Evolutionary conservation across 1,140 invertebrate genomes (phyloP).

Genomic region (Helicoverpa zea): DNA sequence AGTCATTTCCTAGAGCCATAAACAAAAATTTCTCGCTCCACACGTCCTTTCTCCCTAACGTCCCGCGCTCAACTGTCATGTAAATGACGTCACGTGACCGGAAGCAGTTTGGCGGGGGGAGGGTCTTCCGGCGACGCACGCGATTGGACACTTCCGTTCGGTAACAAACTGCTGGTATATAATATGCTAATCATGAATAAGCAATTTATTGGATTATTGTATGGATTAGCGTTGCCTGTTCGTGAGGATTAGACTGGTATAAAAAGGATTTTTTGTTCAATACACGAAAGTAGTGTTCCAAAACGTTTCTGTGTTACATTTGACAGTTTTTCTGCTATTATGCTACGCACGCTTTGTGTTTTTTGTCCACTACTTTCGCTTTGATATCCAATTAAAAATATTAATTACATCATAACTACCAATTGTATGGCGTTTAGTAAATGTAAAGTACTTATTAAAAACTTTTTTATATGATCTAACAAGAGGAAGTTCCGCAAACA

Average conservation of each 20-base stretch:
- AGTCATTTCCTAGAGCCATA: slow-evolving; percentile 72
- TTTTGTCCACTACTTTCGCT: not conserved
- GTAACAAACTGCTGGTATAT: slow-evolving; percentile 77
- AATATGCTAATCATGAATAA: slow-evolving; percentile 84
- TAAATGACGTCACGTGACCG: slow-evolving; percentile 85
- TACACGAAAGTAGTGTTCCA: not conserved
- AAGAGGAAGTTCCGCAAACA: slow-evolving; percentile 5
- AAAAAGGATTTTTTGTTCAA: slow-evolving; percentile 1
- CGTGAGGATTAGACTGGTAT: slow-evolving; percentile 31
- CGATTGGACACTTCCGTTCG: slow-evolving; percentile 84
- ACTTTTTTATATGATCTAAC: not conserved
- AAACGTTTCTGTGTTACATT: not conserved
- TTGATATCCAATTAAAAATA: not conserved
- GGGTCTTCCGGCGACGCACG: slow-evolving; percentile 79
- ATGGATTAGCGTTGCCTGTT: slow-evolving; percentile 60
- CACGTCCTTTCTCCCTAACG: slow-evolving; percentile 66
- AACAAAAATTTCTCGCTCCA: slow-evolving; percentile 63
- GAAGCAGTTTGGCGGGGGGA: slow-evolving; percentile 79
- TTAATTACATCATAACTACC: not conserved
- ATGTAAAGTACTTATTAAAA: not conserved
- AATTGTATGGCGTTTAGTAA: not conserved
- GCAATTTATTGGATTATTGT: slow-evolving; percentile 80
- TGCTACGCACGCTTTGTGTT: not conserved
- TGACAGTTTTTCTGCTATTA: not conserved
- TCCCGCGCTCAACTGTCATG: slow-evolving; percentile 77